Evolutionary conservation across 2,888 invertebrate species (phyloP).

Genomic region (Galeopsomyia nigrocyanea): DNA sequence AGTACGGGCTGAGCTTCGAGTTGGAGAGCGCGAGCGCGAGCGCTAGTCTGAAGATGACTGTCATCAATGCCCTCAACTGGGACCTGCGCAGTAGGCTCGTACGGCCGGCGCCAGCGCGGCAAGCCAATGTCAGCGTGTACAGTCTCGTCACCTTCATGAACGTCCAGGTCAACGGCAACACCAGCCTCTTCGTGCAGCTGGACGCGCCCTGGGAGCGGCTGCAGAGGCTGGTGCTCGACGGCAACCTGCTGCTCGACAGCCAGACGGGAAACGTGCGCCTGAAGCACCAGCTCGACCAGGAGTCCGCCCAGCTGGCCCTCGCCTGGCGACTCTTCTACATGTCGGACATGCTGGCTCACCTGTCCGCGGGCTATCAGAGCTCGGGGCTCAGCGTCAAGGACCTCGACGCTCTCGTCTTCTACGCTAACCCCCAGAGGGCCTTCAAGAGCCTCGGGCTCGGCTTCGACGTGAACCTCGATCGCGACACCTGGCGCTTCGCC

Average conservation of each 20-base stretch:
- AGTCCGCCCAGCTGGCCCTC: conserved; percentile 68
- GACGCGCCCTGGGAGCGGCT: conserved; percentile 68
- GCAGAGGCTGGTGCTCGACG: conserved; percentile 63
- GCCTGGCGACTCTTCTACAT: conserved; percentile 72
- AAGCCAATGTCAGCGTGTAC: conserved; percentile 37
- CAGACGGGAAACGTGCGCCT: conserved; percentile 61
- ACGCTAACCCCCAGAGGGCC: conserved; percentile 71
- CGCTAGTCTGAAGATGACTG: conserved; percentile 51
- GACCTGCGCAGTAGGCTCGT: conserved; percentile 17
- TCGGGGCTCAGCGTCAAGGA: conserved; percentile 63
- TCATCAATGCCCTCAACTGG: conserved; percentile 57
- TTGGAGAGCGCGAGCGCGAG: conserved; percentile 47
- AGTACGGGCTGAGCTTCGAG: conserved; percentile 49
- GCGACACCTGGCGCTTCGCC: conserved; percentile 72
- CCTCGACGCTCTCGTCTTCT: conserved; percentile 70
- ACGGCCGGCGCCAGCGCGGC: too few species aligned
- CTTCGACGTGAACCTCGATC: conserved; percentile 73
- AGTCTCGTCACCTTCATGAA: conserved; percentile 56
- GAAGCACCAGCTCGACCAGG: conserved; percentile 64
- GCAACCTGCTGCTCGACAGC: conserved; percentile 63
- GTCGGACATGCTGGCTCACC: conserved; percentile 63
- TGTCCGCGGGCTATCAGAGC: conserved; percentile 64
- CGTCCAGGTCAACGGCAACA: conserved; percentile 60
- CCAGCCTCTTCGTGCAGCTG: conserved; percentile 61
- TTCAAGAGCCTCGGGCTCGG: conserved; percentile 71